These are phyloP conservation scores for Ormyrus labotus DNA, from an alignment of 2,888 invertebrate genomes.

Conservation along the genomic window DNA sequence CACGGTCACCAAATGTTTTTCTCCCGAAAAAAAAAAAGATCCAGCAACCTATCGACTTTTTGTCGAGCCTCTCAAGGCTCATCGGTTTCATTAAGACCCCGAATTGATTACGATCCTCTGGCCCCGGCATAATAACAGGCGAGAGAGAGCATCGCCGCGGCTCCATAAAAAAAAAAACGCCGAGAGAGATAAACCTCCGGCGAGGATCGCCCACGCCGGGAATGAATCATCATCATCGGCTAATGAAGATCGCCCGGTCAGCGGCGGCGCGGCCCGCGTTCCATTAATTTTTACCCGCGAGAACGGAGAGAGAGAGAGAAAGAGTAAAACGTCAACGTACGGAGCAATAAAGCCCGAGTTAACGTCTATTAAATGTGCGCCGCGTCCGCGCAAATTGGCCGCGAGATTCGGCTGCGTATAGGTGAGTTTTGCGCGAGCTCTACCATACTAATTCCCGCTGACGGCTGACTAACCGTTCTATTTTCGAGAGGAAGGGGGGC, in stretches of 20 bases:
- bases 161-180: too few species aligned
- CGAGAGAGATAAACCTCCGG: not conserved
- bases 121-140: too few species aligned
- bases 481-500: not conserved
- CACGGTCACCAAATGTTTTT: too few species aligned
- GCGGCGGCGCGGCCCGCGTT: not conserved
- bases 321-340: constrained; percentile 34
- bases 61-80: too few species aligned
- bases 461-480: constrained; percentile 31
- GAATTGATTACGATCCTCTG: too few species aligned
- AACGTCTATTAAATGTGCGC: constrained; percentile 42
- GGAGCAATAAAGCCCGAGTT: constrained; percentile 23
- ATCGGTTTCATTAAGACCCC: too few species aligned
- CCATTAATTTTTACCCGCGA: constrained; percentile 19
- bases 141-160: too few species aligned
- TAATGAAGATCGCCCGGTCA: not conserved
- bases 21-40: too few species aligned
- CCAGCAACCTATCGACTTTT: too few species aligned
- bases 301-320: not conserved
- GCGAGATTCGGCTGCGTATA: too few species aligned
- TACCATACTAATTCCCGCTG: constrained; percentile 4
- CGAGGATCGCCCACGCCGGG: not conserved
- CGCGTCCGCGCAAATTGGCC: constrained; percentile 30
- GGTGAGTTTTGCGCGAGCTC: too few species aligned
- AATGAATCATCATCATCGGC: constrained; percentile 11